phyloP scores from a whole-genome alignment of 2,888 invertebrate genomes.

The Halictus quadricinctus region DNA sequence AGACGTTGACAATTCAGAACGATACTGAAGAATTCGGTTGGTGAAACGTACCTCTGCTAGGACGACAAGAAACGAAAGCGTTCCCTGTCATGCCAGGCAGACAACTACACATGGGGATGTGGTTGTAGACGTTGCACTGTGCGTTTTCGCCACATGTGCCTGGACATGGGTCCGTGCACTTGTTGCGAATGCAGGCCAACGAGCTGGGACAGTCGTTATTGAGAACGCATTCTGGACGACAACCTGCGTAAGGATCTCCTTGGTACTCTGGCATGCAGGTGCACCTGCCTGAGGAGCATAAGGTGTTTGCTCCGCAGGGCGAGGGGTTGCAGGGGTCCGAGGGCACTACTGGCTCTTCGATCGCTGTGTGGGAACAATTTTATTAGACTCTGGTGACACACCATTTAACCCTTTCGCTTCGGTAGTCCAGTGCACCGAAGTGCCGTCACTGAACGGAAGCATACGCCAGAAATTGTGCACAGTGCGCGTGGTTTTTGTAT shows the following conservation, averaged over 20 bases:
- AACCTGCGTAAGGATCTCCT: slow-evolving; percentile 83
- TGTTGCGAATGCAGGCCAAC: slow-evolving; percentile 83
- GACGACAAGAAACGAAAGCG: slow-evolving; percentile 86
- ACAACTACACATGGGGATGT: slow-evolving; percentile 85
- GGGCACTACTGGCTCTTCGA: slow-evolving; percentile 78
- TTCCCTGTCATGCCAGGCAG: slow-evolving; percentile 89
- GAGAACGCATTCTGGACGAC: slow-evolving; percentile 83
- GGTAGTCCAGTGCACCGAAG: too few species aligned
- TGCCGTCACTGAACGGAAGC: too few species aligned
- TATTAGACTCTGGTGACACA: neutral
- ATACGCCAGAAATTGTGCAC: too few species aligned
- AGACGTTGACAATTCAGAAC: slow-evolving; percentile 78
- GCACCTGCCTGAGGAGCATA: slow-evolving; percentile 83
- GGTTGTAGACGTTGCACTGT: slow-evolving; percentile 81
- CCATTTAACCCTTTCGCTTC: too few species aligned
- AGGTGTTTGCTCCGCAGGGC: slow-evolving; percentile 85
- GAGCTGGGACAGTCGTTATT: slow-evolving; percentile 82
- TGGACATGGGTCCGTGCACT: slow-evolving; percentile 82
- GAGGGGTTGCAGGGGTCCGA: slow-evolving; percentile 87
- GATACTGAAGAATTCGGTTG: neutral
- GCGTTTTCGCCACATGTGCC: slow-evolving; percentile 84
- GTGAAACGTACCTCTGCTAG: slow-evolving; percentile 83
- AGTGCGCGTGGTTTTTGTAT: too few species aligned
- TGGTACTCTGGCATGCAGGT: slow-evolving; percentile 80
- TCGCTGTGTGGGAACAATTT: slow-evolving; percentile 48